Percentiles rank a stretch among this genome's conserved stretches.
Conservation (phyloP, 2,888 invertebrate species). For the Protodeltote pygarga region DNA sequence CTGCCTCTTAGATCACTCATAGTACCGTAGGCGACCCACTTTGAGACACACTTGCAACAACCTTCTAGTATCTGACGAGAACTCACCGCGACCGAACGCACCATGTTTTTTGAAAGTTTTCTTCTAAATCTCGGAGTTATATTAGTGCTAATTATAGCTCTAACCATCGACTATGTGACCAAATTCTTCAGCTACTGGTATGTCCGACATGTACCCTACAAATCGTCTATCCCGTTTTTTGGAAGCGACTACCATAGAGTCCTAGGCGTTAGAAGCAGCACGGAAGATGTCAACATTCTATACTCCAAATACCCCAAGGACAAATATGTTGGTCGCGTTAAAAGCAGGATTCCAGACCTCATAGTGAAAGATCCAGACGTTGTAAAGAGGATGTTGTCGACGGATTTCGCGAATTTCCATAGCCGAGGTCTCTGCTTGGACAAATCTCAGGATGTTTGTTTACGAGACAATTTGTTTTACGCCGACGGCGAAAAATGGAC, state of each 20-base stretch:
- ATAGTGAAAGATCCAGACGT: conserved; percentile 79
- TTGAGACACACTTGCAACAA: conserved; percentile 43
- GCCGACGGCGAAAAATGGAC: conserved; percentile 83
- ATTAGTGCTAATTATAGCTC: conserved; percentile 66
- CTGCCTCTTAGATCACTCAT: conserved; percentile 38
- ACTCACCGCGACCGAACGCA: conserved; percentile 70
- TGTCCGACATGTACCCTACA: conserved; percentile 76
- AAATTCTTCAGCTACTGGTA: conserved; percentile 85
- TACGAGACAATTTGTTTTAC: conserved; percentile 85
- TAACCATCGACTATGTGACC: conserved; percentile 78
- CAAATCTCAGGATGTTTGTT: conserved; percentile 85
- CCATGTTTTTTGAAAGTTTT: conserved; percentile 84
- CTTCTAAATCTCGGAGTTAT: conserved; percentile 71
- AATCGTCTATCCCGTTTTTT: conserved; percentile 71
- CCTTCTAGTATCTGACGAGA: conserved; percentile 65
- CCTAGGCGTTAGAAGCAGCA: conserved; percentile 68
- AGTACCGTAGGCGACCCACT: conserved; percentile 80
- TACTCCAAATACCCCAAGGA: conserved; percentile 68
- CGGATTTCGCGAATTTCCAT: conserved; percentile 82
- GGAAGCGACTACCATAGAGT: conserved; percentile 79
- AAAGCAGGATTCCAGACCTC: conserved; percentile 79
- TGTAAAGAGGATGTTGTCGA: conserved; percentile 78
- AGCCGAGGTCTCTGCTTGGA: conserved; percentile 81
- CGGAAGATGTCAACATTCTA: conserved; percentile 72
- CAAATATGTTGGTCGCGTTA: conserved; percentile 75